Evolutionary conservation across 2,888 invertebrate genomes (phyloP), one percentile per base, ranked within the genome.

Genomic region (Aporophyla lueneburgensis): DNA sequence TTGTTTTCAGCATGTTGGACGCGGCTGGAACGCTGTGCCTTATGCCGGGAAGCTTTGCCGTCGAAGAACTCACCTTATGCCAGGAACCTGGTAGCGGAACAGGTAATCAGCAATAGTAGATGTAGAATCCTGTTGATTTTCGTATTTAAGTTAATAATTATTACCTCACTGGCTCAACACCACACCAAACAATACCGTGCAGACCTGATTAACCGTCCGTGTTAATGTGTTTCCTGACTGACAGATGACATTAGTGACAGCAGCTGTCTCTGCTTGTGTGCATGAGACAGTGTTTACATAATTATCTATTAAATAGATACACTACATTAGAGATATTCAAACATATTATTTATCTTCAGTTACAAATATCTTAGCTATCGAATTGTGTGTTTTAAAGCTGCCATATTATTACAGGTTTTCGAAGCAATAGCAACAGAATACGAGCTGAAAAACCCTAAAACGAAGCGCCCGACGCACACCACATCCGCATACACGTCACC

Each of bases 361-460:
- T 9, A 53, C 9, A 21, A 53, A n/a, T n/a, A 54, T 12, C 54
- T 54, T 54, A 12, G 5, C n/a, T 10, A 54, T 54, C 21, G n/a
- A 21, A 21, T 0, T 21, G 21, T 21, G 33, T 61, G 6, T 49
- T 51, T 33, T n/a, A 40, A 27, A 19, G 0, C n/a, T 27, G 10
- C n/a, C 46, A 4, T 5, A 27, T 33, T 51, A 24, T 76, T 89
- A 7, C 88, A 96, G 96, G 96, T 96, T 0, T 96, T 96, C 77
- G 96, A 96, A 92, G 96, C 96, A 5, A 96, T 96, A 81, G 96
- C 96, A 65, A 92, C 91, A 10, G 96, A 96, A 87, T 96, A 96
- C 74, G 95, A 96, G 87, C 89, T 96, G 12, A 96, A 96, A 83
- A 93, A 91, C 19, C 85, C 93, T 0, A 82, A 88, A 3, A 9